A percentile compares a stretch with the other conserved stretches of the same genome.
These are phyloP conservation scores for Probosciger aterrimus DNA, from an alignment of 2,113 vertebrate genomes.

Conservation along the genomic window DNA sequence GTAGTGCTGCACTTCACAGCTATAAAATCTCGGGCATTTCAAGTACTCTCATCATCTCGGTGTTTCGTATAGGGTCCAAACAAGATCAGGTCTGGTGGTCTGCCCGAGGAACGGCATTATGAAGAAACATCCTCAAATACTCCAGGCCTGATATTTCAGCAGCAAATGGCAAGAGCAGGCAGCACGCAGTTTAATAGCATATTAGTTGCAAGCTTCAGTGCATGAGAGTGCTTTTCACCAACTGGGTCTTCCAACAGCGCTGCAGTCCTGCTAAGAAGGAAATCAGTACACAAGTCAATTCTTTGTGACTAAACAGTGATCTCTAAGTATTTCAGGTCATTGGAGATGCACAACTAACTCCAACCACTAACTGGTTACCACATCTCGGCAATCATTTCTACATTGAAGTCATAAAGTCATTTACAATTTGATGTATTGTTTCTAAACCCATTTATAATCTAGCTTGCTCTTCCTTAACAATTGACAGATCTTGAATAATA, in stretches of 20 bases:
- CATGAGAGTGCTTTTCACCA: background rate
- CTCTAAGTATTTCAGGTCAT: background rate
- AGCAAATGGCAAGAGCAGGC: background rate
- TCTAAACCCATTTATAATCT: background rate
- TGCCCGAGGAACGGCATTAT: rapidly evolving
- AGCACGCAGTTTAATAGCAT: rapidly evolving
- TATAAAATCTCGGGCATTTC: background rate
- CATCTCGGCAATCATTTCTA: background rate
- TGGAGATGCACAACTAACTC: background rate
- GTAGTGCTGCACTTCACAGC: background rate
- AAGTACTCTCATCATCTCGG: background rate
- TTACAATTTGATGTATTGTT: background rate
- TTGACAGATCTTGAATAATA: background rate
- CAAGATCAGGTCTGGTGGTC: background rate
- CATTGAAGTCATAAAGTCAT: background rate
- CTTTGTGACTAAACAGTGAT: background rate
- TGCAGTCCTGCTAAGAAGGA: background rate
- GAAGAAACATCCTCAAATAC: background rate
- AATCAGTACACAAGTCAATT: background rate
- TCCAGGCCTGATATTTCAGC: background rate
- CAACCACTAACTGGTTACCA: background rate
- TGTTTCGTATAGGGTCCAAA: background rate
- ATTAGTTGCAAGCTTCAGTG: background rate
- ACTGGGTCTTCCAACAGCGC: background rate
- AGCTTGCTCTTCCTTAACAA: background rate